phyloP scores from a whole-genome alignment of 2,113 vertebrate species.

The Lepus europaeus region DNA sequence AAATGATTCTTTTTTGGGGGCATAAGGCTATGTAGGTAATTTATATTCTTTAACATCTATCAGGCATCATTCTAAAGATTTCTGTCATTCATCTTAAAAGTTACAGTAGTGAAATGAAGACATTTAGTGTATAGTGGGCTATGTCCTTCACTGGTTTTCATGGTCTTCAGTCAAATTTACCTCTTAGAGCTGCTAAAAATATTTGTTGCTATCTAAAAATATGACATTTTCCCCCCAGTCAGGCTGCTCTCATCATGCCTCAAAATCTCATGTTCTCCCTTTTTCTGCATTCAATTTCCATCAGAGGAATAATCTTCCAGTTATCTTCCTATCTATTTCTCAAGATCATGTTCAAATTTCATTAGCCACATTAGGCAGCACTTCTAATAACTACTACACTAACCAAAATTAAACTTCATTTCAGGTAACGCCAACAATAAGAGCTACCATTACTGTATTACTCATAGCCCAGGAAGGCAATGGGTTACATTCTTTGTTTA shows the following conservation, averaged over 20 bases:
- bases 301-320: not conserved
- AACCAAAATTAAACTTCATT: not conserved
- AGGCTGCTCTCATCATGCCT: not conserved
- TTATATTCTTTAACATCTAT: not conserved
- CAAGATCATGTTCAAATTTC: not conserved
- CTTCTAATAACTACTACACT: not conserved
- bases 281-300: conserved; percentile 5
- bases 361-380: not conserved
- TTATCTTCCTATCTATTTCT: not conserved
- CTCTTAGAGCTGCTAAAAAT: not conserved
- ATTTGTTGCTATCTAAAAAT: not conserved
- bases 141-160: not conserved
- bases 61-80: not conserved
- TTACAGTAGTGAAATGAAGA: not conserved
- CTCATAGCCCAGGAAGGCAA: not conserved
- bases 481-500: not conserved
- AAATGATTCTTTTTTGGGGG: not conserved
- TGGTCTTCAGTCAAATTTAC: not conserved
- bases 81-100: not conserved
- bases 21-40: not conserved
- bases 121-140: not conserved
- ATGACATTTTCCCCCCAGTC: not conserved
- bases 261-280: not conserved
- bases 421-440: not conserved
- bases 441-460: not conserved